A percentile compares a stretch with the other conserved stretches of the same genome.
phyloP scores from a whole-genome alignment of 2,113 vertebrate genomes.

The Xenus cinereus region DNA sequence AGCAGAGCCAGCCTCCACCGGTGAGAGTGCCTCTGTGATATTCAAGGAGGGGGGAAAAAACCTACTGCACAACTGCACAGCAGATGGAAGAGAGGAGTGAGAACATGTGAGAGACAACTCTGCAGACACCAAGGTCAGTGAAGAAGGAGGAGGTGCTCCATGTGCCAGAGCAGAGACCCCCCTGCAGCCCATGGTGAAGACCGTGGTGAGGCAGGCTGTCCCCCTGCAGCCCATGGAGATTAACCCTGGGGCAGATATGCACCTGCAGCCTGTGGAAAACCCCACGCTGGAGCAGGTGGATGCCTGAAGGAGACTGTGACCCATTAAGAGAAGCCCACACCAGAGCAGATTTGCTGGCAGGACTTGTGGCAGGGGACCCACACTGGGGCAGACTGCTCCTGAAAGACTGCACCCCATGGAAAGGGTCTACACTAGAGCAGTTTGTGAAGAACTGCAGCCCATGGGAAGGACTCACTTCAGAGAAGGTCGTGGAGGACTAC shows the following conservation, averaged over 20 bases:
- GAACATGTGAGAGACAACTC: neutral
- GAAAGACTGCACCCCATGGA: neutral
- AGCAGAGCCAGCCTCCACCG: neutral
- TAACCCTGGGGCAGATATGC: neutral
- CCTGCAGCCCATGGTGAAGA: neutral
- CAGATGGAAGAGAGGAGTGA: neutral
- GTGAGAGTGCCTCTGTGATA: neutral
- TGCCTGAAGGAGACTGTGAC: neutral
- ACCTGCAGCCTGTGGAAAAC: too few species aligned
- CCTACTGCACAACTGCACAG: neutral
- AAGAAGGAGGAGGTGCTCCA: neutral
- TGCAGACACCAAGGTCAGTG: neutral
- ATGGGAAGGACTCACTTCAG: neutral
- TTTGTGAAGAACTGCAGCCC: neutral
- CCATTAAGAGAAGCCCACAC: accelerated
- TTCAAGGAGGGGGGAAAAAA: neutral
- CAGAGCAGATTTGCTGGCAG: neutral
- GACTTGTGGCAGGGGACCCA: too few species aligned
- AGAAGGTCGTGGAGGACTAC: neutral
- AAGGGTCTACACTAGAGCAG: neutral
- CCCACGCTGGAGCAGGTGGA: neutral
- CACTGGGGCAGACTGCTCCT: neutral
- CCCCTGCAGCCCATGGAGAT: neutral
- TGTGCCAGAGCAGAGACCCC: neutral
- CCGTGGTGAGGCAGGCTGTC: neutral